Evolutionary conservation across 2,113 vertebrate genomes (phyloP).

Genomic region (Vulpes ferrilata): DNA sequence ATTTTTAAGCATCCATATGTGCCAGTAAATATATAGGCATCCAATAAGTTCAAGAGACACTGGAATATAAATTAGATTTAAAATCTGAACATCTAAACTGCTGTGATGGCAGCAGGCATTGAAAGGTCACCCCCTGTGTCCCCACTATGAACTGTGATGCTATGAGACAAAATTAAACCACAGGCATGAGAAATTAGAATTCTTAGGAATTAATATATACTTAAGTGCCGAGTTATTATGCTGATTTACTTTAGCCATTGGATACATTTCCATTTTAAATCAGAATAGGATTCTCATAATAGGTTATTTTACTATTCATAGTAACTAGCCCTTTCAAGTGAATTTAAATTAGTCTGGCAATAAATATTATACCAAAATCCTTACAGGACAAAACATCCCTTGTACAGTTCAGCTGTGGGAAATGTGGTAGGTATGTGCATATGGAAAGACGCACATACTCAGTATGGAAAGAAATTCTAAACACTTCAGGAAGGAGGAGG

Average conservation of each 20-base stretch:
- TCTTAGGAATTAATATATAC: constrained; percentile 17
- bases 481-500: background rate
- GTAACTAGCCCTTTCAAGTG: background rate
- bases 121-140: background rate
- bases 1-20: constrained; percentile 53
- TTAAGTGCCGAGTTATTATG: constrained; percentile 3
- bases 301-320: constrained; percentile 25
- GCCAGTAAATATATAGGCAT: background rate
- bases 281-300: background rate
- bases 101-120: background rate
- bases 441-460: background rate
- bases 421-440: background rate
- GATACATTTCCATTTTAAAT: constrained; percentile 24
- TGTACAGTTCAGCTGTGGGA: background rate
- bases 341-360: constrained; percentile 54
- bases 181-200: background rate
- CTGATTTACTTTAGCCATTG: background rate
- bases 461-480: constrained; percentile 47
- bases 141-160: background rate
- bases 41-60: background rate
- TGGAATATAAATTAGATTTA: background rate
- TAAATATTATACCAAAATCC: background rate
- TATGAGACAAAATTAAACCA: background rate
- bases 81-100: constrained; percentile 2
- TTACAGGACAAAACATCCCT: constrained; percentile 3